These are phyloP conservation scores for Drosophila cognata DNA, from an alignment of 2,888 invertebrate genomes.

Conservation along the genomic window DNA sequence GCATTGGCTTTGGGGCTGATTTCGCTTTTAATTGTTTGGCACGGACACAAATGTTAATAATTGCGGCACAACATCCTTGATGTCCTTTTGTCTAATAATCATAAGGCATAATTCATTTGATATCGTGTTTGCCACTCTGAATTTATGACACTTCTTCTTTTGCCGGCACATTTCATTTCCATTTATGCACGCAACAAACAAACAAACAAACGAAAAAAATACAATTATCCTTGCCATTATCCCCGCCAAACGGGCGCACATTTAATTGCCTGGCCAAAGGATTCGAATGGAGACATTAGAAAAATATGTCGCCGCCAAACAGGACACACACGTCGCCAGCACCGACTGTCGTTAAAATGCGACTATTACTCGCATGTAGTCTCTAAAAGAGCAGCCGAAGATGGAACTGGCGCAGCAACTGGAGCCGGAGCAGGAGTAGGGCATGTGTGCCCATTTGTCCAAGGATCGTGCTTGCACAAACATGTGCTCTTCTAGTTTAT, in stretches of 20 bases:
- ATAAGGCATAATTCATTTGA: slow-evolving; percentile 76
- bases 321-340: slow-evolving; percentile 61
- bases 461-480: slow-evolving; percentile 43
- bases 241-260: slow-evolving; percentile 38
- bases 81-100: slow-evolving; percentile 74
- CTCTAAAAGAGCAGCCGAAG: slow-evolving; percentile 3
- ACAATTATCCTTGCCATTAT: slow-evolving; percentile 63
- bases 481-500: slow-evolving; percentile 57
- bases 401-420: neutral
- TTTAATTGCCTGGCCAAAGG: slow-evolving; percentile 79
- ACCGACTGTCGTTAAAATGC: slow-evolving; percentile 63
- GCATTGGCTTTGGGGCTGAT: slow-evolving; percentile 45
- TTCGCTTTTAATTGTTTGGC: slow-evolving; percentile 70
- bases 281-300: slow-evolving; percentile 83
- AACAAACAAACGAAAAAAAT: slow-evolving; percentile 35
- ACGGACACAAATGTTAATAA: slow-evolving; percentile 79
- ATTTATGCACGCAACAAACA: slow-evolving; percentile 49
- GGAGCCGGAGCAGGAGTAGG: neutral
- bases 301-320: slow-evolving; percentile 79
- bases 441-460: slow-evolving; percentile 30
- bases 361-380: slow-evolving; percentile 45
- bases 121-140: slow-evolving; percentile 64
- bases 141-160: slow-evolving; percentile 67
- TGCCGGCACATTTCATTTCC: slow-evolving; percentile 37
- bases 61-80: slow-evolving; percentile 65